A percentile compares a stretch with the other conserved stretches of the same genome.
Conservation (phyloP, 2,888 invertebrate species). For the Phaonia tiefii region DNA sequence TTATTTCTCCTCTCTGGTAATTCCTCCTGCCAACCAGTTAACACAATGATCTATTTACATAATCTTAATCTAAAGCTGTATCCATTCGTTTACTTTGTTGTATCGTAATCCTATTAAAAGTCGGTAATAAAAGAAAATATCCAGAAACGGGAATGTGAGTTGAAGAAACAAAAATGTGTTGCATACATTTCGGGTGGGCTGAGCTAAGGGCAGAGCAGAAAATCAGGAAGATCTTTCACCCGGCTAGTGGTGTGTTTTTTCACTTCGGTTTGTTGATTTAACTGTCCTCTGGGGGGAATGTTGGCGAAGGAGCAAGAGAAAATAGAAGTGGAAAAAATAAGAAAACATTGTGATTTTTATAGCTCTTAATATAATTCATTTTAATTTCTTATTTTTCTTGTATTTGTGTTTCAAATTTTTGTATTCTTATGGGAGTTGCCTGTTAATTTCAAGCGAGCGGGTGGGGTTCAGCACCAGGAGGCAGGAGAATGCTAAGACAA, state of each 20-base stretch:
- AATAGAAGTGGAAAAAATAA: background rate
- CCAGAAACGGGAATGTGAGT: background rate
- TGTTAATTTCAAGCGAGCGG: background rate
- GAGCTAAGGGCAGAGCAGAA: background rate
- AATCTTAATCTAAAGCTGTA: constrained; percentile 66
- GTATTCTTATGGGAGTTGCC: constrained; percentile 5
- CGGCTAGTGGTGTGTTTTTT: background rate
- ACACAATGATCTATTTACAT: constrained; percentile 67
- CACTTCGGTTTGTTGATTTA: constrained; percentile 22
- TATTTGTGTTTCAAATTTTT: constrained; percentile 17
- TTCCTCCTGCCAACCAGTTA: constrained; percentile 45
- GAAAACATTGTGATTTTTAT: constrained; percentile 58
- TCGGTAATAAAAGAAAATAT: constrained; percentile 33
- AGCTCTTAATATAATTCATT: constrained; percentile 60
- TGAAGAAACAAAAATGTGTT: constrained; percentile 42
- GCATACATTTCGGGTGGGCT: constrained; percentile 60
- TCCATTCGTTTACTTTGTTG: constrained; percentile 58
- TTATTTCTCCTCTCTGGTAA: constrained; percentile 15
- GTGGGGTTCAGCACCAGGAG: background rate
- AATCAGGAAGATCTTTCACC: constrained; percentile 15
- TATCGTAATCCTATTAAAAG: constrained; percentile 65
- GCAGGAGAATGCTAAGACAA: constrained; percentile 3
- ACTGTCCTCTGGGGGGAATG: constrained; percentile 44
- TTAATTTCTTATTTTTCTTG: constrained; percentile 58
- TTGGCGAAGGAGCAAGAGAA: background rate